Evolutionary conservation across 1,140 invertebrate genomes (phyloP).

Genomic region (Drosophila ironensis): DNA sequence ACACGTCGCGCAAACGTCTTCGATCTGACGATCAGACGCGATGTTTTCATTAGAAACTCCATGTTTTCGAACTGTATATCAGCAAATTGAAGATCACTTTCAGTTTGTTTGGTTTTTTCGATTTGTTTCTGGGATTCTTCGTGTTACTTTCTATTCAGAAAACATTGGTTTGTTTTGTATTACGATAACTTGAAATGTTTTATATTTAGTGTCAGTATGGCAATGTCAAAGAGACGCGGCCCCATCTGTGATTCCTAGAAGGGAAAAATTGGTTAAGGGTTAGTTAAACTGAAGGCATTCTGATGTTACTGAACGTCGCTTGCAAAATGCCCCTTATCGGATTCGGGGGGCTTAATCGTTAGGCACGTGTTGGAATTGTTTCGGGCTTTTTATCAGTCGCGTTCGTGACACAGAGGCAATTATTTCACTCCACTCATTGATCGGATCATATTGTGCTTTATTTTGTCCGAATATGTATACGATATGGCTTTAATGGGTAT

Average conservation of each 20-base stretch:
- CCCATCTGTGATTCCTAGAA: conserved; percentile 74
- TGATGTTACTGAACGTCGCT: conserved; percentile 34
- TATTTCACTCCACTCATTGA: conserved; percentile 4
- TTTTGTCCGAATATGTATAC: not conserved
- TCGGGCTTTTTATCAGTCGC: conserved; percentile 7
- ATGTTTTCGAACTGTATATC: conserved; percentile 43
- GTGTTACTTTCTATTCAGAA: conserved; percentile 19
- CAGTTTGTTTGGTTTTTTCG: not conserved
- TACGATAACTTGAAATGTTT: conserved; percentile 55
- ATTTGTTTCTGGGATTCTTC: conserved; percentile 20
- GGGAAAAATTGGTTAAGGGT: conserved; percentile 22
- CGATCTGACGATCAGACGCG: conserved; percentile 73
- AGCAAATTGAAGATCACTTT: conserved; percentile 17
- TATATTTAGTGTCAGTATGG: conserved; percentile 77
- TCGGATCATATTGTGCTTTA: conserved; percentile 17
- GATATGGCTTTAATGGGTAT: too few relatives aligned
- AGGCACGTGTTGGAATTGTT: conserved; percentile 7
- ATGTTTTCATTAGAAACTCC: conserved; percentile 81
- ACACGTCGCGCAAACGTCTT: conserved; percentile 78
- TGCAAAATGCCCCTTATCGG: conserved; percentile 36
- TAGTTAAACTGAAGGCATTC: not conserved
- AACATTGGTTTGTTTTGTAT: conserved; percentile 13
- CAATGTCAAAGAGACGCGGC: conserved; percentile 78
- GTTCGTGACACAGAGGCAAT: conserved; percentile 21
- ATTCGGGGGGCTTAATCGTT: not conserved